phyloP scores from a whole-genome alignment of 2,113 vertebrate species.

The Archocentrus centrarchus region DNA sequence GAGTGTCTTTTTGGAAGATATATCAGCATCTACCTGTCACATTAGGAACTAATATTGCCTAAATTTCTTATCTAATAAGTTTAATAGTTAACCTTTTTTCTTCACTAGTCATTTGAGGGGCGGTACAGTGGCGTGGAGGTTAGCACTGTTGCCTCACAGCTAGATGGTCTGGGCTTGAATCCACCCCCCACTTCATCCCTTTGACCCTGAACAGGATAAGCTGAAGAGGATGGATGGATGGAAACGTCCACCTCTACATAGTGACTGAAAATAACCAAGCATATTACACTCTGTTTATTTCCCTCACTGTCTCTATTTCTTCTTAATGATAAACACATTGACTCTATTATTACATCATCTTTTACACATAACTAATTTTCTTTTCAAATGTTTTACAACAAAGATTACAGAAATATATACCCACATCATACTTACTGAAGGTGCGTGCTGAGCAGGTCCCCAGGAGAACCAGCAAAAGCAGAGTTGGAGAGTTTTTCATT shows the following conservation, averaged over 20 bases:
- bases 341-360: rapidly evolving
- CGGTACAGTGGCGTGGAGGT: too few relatives aligned
- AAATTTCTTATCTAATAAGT: not conserved
- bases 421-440: constrained; percentile 2
- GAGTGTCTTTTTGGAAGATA: not conserved
- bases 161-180: too few relatives aligned
- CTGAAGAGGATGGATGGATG: too few relatives aligned
- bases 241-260: not conserved
- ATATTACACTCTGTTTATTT: not conserved
- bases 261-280: rapidly evolving
- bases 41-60: not conserved
- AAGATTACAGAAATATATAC: rapidly evolving
- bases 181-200: too few relatives aligned
- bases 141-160: too few relatives aligned
- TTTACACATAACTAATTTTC: not conserved
- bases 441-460: rapidly evolving
- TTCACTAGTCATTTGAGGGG: too few relatives aligned
- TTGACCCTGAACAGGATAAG: too few relatives aligned
- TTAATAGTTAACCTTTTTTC: not conserved
- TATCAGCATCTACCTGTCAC: not conserved
- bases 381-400: not conserved
- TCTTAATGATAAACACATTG: not conserved
- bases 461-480: constrained; percentile 15
- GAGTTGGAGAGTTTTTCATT: not conserved
- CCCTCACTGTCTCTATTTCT: not conserved